Percentiles rank a stretch among this genome's conserved stretches.
phyloP scores from a whole-genome alignment of 2,113 vertebrate species.

The Oncorhynchus masou region DNA sequence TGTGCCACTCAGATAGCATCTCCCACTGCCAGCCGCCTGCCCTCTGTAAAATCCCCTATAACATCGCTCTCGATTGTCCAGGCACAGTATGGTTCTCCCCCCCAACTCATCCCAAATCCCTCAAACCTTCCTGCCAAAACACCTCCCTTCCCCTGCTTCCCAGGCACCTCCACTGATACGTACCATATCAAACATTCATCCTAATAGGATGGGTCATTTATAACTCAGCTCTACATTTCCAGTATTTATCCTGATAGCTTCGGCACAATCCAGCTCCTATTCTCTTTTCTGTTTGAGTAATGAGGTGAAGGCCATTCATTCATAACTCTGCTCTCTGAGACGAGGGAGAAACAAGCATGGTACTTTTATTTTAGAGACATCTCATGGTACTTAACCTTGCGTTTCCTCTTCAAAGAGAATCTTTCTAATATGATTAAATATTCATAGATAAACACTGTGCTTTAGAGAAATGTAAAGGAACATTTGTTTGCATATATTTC shows the following conservation, averaged over 20 bases:
- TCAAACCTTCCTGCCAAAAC: no score
- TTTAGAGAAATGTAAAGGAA: slow-evolving; percentile 19
- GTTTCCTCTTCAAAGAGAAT: slow-evolving; percentile 28
- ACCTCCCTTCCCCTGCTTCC: no score
- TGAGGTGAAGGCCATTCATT: not conserved
- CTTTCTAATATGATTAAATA: slow-evolving; percentile 39
- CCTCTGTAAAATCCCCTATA: not conserved
- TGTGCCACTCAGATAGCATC: not conserved
- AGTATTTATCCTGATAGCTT: no score
- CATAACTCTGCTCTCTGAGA: slow-evolving; percentile 12
- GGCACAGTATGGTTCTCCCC: no score
- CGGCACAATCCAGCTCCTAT: no score
- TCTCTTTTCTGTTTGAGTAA: no score
- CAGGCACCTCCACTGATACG: no score
- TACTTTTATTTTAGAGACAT: not conserved
- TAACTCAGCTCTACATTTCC: no score
- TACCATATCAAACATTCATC: no score
- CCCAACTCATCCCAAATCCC: no score
- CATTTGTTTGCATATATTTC: slow-evolving; percentile 35
- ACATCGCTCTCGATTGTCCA: no score
- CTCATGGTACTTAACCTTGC: not conserved
- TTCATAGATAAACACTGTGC: slow-evolving; percentile 33
- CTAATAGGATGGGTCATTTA: no score
- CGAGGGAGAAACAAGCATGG: slow-evolving; percentile 11
- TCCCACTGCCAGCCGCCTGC: not conserved